Evolutionary conservation across 2,113 vertebrate genomes (phyloP).

Genomic region (Shinisaurus crocodilurus): DNA sequence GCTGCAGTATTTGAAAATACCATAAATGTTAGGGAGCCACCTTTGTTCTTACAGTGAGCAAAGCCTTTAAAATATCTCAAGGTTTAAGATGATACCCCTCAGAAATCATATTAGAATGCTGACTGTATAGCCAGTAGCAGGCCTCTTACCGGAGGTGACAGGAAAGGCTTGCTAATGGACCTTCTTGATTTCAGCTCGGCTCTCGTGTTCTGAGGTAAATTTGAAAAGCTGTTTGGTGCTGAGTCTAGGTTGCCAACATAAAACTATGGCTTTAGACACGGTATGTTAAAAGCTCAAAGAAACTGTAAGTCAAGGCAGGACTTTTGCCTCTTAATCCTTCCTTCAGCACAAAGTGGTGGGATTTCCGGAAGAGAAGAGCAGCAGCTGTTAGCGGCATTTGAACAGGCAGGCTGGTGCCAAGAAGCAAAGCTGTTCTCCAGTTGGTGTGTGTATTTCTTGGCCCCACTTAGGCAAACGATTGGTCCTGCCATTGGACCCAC

Average conservation of each 20-base stretch:
- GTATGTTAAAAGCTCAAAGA: constrained; percentile 21
- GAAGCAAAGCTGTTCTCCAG: constrained; percentile 45
- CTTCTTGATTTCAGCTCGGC: background rate
- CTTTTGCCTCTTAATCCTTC: constrained; percentile 39
- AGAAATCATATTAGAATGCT: background rate
- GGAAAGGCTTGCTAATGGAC: background rate
- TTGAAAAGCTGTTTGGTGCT: background rate
- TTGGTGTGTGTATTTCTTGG: constrained; percentile 26
- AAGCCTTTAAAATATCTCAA: background rate
- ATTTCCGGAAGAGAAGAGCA: constrained; percentile 61
- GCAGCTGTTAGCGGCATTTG: constrained; percentile 55
- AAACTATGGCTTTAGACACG: background rate
- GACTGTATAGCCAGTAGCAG: background rate
- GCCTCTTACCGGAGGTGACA: background rate
- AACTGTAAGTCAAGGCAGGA: constrained; percentile 48
- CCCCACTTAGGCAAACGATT: constrained; percentile 24
- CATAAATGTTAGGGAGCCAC: background rate
- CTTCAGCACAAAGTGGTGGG: constrained; percentile 32
- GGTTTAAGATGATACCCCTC: constrained; percentile 14
- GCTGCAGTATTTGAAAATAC: background rate
- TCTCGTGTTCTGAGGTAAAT: background rate
- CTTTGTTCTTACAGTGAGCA: accelerated
- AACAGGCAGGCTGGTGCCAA: constrained; percentile 39
- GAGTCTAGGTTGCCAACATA: accelerated
- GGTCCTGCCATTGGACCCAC: constrained; percentile 11